Percentiles rank a stretch among this genome's conserved stretches.
phyloP scores from a whole-genome alignment of 2,113 vertebrate genomes.

The Erythrolamprus reginae region DNA sequence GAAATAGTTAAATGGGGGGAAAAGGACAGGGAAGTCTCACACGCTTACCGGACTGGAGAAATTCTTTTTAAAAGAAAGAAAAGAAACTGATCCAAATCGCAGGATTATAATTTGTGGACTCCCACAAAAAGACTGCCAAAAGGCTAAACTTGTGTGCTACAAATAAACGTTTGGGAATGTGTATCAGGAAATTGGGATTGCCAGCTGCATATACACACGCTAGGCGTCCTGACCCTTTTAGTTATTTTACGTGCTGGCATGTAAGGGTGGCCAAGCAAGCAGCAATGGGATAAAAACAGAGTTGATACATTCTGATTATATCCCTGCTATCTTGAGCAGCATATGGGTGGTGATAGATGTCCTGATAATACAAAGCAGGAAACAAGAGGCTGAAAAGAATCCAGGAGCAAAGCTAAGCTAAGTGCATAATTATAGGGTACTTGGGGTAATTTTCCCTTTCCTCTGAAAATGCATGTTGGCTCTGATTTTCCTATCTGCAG shows the following conservation, averaged over 20 bases:
- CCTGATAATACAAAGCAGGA: conserved; percentile 39
- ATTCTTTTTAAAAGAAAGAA: background rate
- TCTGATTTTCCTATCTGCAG: conserved; percentile 76
- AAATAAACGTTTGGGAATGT: background rate
- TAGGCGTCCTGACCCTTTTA: background rate
- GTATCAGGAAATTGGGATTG: background rate
- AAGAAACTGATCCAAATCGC: background rate
- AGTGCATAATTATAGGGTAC: conserved; percentile 73
- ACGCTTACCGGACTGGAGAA: background rate
- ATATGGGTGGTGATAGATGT: conserved; percentile 42
- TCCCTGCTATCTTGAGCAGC: background rate
- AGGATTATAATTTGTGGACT: background rate
- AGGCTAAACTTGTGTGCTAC: background rate
- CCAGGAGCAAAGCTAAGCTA: conserved; percentile 62
- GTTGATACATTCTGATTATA: background rate
- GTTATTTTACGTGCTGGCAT: background rate
- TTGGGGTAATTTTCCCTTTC: conserved; percentile 73
- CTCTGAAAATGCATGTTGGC: conserved; percentile 70
- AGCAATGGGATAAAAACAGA: background rate
- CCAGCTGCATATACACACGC: background rate
- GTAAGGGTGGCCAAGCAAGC: background rate
- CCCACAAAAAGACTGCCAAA: background rate
- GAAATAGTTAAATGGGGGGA: background rate
- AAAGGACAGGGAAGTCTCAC: background rate
- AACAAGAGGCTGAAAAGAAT: conserved; percentile 55